These are phyloP conservation scores for Anagrus nilaparvatae DNA, from an alignment of 1,140 invertebrate species.

Conservation along the genomic window DNA sequence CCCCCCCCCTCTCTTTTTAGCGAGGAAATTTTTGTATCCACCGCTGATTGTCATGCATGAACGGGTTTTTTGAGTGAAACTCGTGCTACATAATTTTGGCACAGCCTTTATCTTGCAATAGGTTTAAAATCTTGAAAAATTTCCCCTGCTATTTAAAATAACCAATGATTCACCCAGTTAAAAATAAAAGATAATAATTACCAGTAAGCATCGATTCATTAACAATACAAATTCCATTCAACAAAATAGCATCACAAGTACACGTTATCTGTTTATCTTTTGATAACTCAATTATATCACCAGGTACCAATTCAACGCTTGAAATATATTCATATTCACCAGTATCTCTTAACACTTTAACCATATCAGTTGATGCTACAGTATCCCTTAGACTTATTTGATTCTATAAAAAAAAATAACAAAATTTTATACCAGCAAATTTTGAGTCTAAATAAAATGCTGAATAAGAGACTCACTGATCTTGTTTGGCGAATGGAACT, in stretches of 20 bases:
- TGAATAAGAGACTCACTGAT: slow-evolving; percentile 48
- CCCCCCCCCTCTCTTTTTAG: too few species aligned
- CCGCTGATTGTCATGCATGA: too few species aligned
- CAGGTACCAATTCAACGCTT: slow-evolving; percentile 71
- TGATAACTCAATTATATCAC: slow-evolving; percentile 86
- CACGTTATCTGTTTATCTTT: slow-evolving; percentile 70
- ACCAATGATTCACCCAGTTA: too few species aligned
- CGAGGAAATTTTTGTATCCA: too few species aligned
- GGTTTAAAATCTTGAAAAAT: too few species aligned
- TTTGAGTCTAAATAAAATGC: neutral
- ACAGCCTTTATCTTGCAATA: too few species aligned
- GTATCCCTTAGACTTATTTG: slow-evolving; percentile 61
- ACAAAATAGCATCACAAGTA: slow-evolving; percentile 83
- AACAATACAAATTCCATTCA: slow-evolving; percentile 82
- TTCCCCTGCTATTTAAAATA: too few species aligned
- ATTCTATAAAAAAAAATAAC: slow-evolving; percentile 44
- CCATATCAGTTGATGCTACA: slow-evolving; percentile 53
- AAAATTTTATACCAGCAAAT: neutral
- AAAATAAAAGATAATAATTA: too few species aligned
- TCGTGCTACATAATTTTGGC: too few species aligned
- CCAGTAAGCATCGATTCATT: slow-evolving; percentile 96
- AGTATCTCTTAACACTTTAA: slow-evolving; percentile 43
- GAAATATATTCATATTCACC: slow-evolving; percentile 41
- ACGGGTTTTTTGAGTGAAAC: too few species aligned
- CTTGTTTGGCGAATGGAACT: slow-evolving; percentile 76